Evolutionary conservation across 2,888 invertebrate species (phyloP).

Genomic region (Hypomecis punctinalis): DNA sequence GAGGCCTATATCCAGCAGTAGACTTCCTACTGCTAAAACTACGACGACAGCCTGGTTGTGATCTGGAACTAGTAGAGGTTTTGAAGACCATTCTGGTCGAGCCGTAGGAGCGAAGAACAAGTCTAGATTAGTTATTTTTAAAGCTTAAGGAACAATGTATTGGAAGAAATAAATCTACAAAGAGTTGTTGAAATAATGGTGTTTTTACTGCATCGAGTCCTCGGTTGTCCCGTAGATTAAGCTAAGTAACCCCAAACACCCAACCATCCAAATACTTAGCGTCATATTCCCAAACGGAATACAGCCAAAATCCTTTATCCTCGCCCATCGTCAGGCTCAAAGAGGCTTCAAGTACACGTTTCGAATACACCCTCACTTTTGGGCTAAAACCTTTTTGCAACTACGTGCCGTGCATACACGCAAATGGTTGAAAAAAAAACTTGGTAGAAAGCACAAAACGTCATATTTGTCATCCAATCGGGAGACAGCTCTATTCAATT

Average conservation of each 20-base stretch:
- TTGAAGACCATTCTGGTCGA: too few relatives aligned
- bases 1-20: too few relatives aligned
- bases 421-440: constrained; percentile 36
- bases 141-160: too few relatives aligned
- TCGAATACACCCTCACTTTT: constrained; percentile 41
- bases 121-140: too few relatives aligned
- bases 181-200: too few relatives aligned
- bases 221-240: too few relatives aligned
- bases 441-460: constrained; percentile 35
- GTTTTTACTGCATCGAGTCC: too few relatives aligned
- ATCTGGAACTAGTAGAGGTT: too few relatives aligned
- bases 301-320: constrained; percentile 35
- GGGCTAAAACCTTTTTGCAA: constrained; percentile 45
- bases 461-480: constrained; percentile 39
- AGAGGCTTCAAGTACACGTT: constrained; percentile 40
- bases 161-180: too few relatives aligned
- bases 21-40: too few relatives aligned
- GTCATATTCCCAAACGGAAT: constrained; percentile 24
- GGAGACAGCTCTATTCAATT: constrained; percentile 29
- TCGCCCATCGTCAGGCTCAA: constrained; percentile 37
- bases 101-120: too few relatives aligned
- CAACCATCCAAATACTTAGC: constrained; percentile 13
- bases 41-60: too few relatives aligned
- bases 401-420: constrained; percentile 47
- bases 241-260: constrained; percentile 4